Evolutionary conservation across 2,797 vertebrate genomes (phyloP).

Genomic region (Agapornis canus): DNA sequence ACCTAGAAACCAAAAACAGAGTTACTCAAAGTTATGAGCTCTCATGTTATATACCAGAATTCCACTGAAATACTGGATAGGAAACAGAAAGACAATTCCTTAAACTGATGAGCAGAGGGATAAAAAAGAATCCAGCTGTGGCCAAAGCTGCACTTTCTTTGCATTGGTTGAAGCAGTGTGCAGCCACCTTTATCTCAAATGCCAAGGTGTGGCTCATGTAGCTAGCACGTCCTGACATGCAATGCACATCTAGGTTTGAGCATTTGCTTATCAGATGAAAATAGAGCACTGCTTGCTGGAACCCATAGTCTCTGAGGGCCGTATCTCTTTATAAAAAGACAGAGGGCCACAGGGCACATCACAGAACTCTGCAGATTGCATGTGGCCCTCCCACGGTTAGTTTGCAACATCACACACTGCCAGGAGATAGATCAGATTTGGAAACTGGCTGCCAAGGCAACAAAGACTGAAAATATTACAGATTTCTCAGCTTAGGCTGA

Average conservation of each 20-base stretch:
- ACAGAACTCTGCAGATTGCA: background rate
- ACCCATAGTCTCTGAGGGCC: slow-evolving; percentile 24
- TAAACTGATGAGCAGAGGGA: background rate
- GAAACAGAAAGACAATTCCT: background rate
- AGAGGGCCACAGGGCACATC: slow-evolving; percentile 33
- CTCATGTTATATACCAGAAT: background rate
- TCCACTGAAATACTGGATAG: background rate
- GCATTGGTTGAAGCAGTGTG: background rate
- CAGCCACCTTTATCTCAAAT: slow-evolving; percentile 3
- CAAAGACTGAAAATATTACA: background rate
- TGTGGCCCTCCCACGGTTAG: background rate
- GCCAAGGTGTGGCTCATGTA: background rate
- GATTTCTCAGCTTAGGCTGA: background rate
- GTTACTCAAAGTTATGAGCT: background rate
- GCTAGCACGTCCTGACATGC: background rate
- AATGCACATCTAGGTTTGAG: background rate
- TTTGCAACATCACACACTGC: background rate
- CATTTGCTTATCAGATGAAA: slow-evolving; percentile 42
- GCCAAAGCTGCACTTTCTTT: background rate
- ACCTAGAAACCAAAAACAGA: background rate
- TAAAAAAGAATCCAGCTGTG: background rate
- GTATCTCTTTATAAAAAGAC: background rate
- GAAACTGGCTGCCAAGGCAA: background rate
- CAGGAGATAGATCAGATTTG: slow-evolving; percentile 15
- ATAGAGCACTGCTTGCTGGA: slow-evolving; percentile 36